Evolutionary conservation across 2,113 vertebrate genomes (phyloP), one percentile per base, ranked within the genome.

Genomic region (Emberiza fucata): DNA sequence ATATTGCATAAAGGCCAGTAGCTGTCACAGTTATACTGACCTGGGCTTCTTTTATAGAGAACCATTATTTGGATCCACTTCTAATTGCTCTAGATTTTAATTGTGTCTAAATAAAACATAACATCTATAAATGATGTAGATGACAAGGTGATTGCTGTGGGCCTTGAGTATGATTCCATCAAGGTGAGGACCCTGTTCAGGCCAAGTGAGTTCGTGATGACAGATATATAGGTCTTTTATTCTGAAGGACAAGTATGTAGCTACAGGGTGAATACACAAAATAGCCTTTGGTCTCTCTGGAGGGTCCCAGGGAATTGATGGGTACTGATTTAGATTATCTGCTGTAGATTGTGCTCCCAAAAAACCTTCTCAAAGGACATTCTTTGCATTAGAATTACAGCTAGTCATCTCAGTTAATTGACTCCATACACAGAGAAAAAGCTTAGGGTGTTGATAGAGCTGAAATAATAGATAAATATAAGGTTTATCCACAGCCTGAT

Each of bases 61-160:
- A 28, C 45, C 9, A 35, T 88, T 91, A 64, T 94, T 94, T 70
- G 75, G 82, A 68, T 71, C 37, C 60, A 48, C 44, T 86, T 93
- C 78, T 92, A 93, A 95, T 86, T 96, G 90, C 72, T 73, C 82
- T 68, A 86, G 53, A 77, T 88, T 88, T 87, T 89, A 29, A 68
- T 81, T 92, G 87, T 84, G 61, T 81, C n/a, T 66, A 50, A 60
- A 86, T 79, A 95, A 94, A 83, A 57, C 53, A 33, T 23, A 77
- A 33, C 54, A 25, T 82, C 65, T 84, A 53, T 76, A 82, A 88
- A 68, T 70, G 48, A 71, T 64, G 29, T 51, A 88, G 57, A 47
- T 9, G 21, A 29, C 24, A 53, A 13, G 1, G 11, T 19, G 79
- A 68, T 47, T 81, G 68, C 81, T 90, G 40, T 71, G 71, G 37